These are phyloP conservation scores for Nothoprocta pentlandii DNA, from an alignment of 2,113 vertebrate species.

Conservation along the genomic window DNA sequence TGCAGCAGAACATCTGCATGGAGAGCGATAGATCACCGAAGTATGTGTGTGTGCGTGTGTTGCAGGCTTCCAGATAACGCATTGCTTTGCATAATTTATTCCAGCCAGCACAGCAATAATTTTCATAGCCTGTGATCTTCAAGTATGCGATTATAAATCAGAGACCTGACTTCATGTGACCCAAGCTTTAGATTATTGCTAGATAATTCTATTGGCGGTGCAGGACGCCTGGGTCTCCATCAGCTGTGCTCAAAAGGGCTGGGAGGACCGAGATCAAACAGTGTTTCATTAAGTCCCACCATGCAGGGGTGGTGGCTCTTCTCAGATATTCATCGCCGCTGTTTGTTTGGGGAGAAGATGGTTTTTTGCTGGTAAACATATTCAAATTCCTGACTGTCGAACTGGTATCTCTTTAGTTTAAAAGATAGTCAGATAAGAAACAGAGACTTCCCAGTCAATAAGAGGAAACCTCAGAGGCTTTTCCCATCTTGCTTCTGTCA, in stretches of 20 bases:
- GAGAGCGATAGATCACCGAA: constrained; percentile 59
- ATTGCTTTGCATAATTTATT: constrained; percentile 75
- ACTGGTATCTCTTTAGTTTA: constrained; percentile 13
- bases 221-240: background rate
- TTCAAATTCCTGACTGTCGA: constrained; percentile 20
- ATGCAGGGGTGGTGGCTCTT: background rate
- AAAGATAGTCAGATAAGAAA: constrained; percentile 61
- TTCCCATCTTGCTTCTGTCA: constrained; percentile 66
- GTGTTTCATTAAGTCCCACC: background rate
- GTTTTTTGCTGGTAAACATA: background rate
- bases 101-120: constrained; percentile 59
- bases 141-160: constrained; percentile 49
- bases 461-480: constrained; percentile 61
- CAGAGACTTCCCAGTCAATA: constrained; percentile 63
- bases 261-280: background rate
- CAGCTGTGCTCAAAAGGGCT: background rate
- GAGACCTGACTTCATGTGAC: background rate
- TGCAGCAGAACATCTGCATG: constrained; percentile 73
- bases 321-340: constrained; percentile 19
- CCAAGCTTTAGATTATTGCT: background rate
- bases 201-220: background rate
- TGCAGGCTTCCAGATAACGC: constrained; percentile 67
- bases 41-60: background rate
- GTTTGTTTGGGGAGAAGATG: background rate
- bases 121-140: constrained; percentile 64